Evolutionary conservation across 2,113 vertebrate species (phyloP), one percentile per base, ranked within the genome.

Genomic region (Albula glossodonta): DNA sequence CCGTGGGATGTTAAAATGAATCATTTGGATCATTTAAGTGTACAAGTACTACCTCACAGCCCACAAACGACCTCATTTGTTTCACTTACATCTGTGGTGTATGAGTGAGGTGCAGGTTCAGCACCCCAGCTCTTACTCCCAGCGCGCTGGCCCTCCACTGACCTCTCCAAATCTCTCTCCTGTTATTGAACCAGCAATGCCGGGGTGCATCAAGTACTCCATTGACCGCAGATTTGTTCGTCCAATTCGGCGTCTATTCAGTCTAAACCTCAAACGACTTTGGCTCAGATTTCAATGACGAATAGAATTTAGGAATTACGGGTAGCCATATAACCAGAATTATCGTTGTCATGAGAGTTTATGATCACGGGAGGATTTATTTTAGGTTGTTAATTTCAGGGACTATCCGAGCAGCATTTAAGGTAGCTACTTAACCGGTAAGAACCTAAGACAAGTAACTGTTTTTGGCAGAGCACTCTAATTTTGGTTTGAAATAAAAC

Each of bases 121-220:
- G 78, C 86, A 89, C 88, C 84, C 31, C 49, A 31, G 60, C 86
- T 83, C 78, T 89, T 49, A 81, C 78, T 85, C 83, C 81, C 25
- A 81, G 53, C 85, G 80, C 88, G 77, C 79, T 51, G 84, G 81
- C 84, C 84, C 83, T 89, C 84, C 84, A 85, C 78, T 86, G 86
- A 87, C 88, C 88, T 87, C 86, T 87, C 86, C 78, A 89, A 81
- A 89, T 81, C 86, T 87, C 79, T 88, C 86, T 83, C 84, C 70
- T 51, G 56, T 88, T 88, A 86, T 86, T 88, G 74, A 86, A 83
- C 74, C 84, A 74, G 87, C 78, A 77, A 85, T 88, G 84, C 63
- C 81, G 53, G 84, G 82, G 79, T 86, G 84, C 74, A 83, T 86
- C 81, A 86, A 88, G 87, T 86, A 84, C 77, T 52, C 84, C 87